Percentiles rank a stretch among this genome's conserved stretches.
Conservation (phyloP, 2,797 vertebrate species). For the Gallinago solitaria region DNA sequence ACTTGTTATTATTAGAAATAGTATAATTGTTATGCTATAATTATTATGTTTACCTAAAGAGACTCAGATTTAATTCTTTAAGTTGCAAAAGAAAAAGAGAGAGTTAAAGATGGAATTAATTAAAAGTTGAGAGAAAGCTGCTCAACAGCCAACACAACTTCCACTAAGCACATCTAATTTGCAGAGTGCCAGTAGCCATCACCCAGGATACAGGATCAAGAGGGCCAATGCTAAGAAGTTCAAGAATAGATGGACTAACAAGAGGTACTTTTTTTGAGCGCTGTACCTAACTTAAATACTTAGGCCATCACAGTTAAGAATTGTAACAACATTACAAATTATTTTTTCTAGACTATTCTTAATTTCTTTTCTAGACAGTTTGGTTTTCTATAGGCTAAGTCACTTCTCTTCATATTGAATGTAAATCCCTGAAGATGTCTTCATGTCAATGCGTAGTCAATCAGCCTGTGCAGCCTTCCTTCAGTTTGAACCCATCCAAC, state of each 20-base stretch:
- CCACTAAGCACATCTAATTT: not conserved
- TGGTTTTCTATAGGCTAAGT: not conserved
- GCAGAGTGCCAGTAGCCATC: not conserved
- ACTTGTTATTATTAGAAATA: not conserved
- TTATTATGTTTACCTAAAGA: not conserved
- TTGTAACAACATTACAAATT: not conserved
- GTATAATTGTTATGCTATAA: not conserved
- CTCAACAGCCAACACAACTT: not conserved
- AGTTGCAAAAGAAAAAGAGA: not conserved
- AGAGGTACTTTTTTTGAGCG: not conserved
- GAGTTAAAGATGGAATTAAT: not conserved
- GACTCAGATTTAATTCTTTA: not conserved
- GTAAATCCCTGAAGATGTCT: not conserved
- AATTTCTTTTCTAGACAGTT: not conserved
- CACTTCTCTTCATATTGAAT: not conserved
- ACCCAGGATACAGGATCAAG: not conserved
- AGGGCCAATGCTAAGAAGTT: not conserved
- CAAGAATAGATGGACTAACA: not conserved
- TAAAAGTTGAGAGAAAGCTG: not conserved
- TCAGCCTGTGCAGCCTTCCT: not conserved
- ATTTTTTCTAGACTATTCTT: not conserved
- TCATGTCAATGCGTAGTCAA: not conserved
- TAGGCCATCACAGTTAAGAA: not conserved
- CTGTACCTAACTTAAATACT: not conserved
- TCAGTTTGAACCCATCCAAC: not conserved